Base-by-base conservation (phyloP, 2,888 invertebrate species). In the Junonia oenone region DNA sequence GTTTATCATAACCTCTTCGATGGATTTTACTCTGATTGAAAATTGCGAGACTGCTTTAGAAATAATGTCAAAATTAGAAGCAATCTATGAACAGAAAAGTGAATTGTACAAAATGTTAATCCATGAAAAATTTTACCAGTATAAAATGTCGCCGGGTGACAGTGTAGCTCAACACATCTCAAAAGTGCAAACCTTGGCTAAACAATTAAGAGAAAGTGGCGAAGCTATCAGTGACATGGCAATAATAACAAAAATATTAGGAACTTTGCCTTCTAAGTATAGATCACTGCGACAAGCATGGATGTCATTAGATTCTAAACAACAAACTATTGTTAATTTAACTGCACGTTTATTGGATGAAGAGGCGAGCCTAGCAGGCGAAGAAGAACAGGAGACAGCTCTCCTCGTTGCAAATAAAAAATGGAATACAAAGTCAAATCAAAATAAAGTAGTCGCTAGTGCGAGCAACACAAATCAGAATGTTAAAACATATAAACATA, bases 161-260 rank as follows among this genome's bases (percentile, higher is more conserved):
- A 65, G 37, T 6, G 38, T 69, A 1, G 68, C 68, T 6, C 65
- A 69, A 53, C 65, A 68, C 37, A 58, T 68, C 0, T 56, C 64
- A 0, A 68, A 64, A 38, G 63, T 67, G 0, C 66, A 67, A 62
- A 62, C 0, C 0, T 47, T 70, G n/a, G 68, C 68, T 0, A 60
- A 68, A 40, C 64, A 67, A 35, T 15, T 68, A 0, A 62, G 57
- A 54, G 67, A 71, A 45, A 64, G 52, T 55, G 69, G 69, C 9
- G 68, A 72, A 48, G 46, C 2, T 9, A 37, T 69, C 0, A 70
- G 71, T 65, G 66, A 70, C 2, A 68, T 46, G 6, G 68, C 65
- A 1, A 45, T 70, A 0, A 70, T 68, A 0, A 68, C 69, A 9
- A 71, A 71, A 56, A 69, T 69, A 59, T 13, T 71, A 6, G 51